Conservation (phyloP, 2,888 invertebrate species). For the Pachliopta kotzebuea region DNA sequence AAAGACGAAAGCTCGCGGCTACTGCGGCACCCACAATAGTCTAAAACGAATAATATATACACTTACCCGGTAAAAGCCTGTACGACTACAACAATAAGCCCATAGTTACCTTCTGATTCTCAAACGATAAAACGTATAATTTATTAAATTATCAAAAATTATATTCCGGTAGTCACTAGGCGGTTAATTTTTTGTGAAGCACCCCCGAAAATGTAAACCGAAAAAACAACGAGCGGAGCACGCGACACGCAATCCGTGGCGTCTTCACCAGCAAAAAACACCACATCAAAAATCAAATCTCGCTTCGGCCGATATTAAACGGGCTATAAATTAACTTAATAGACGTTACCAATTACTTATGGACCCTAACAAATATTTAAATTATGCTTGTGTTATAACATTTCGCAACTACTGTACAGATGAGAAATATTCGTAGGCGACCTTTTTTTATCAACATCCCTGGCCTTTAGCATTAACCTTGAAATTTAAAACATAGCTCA, state of each 20-base stretch:
- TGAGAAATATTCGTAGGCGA: neutral
- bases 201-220: conserved; percentile 57
- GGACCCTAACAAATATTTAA: conserved; percentile 42
- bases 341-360: conserved; percentile 64
- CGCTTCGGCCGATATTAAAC: conserved; percentile 70
- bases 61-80: conserved; percentile 12
- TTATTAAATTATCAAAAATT: conserved; percentile 78
- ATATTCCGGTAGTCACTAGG: conserved; percentile 78
- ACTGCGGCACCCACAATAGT: neutral
- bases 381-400: conserved; percentile 23
- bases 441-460: neutral
- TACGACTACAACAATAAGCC: conserved; percentile 41
- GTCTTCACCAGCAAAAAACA: conserved; percentile 56
- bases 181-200: conserved; percentile 73
- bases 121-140: conserved; percentile 70
- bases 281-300: conserved; percentile 74
- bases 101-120: conserved; percentile 64
- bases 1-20: neutral
- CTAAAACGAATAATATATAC: neutral
- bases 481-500: neutral
- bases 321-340: conserved; percentile 79
- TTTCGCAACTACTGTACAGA: conserved; percentile 24
- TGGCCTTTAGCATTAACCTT: neutral
- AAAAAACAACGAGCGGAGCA: conserved; percentile 67
- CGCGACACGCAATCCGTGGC: conserved; percentile 75